Conservation (phyloP, 92 coral and sea anemone genomes). For the Chrysogorgia sp. region DNA sequence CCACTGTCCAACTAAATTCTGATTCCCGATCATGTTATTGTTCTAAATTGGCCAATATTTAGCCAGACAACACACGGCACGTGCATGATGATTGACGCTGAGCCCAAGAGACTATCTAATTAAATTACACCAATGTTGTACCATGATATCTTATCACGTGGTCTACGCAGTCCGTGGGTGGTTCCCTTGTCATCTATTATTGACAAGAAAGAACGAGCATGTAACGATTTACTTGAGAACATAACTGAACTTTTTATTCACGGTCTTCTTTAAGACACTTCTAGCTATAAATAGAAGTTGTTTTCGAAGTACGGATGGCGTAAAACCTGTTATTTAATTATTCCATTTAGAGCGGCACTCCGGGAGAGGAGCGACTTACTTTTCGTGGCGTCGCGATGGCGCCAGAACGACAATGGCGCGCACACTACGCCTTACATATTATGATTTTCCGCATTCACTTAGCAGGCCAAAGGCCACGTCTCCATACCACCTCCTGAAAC, state of each 20-base stretch:
- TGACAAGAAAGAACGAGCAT: not conserved
- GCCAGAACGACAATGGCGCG: slow-evolving; percentile 76
- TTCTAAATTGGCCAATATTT: slow-evolving; percentile 39
- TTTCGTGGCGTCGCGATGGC: slow-evolving; percentile 93
- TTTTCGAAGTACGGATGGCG: slow-evolving; percentile 11
- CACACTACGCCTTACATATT: slow-evolving; percentile 90
- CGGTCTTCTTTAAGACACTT: not conserved
- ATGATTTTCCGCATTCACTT: slow-evolving; percentile 51
- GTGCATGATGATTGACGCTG: slow-evolving; percentile 30
- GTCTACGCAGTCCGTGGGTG: slow-evolving; percentile 19
- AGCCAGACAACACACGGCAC: slow-evolving; percentile 39
- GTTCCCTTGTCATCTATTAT: slow-evolving; percentile 3
- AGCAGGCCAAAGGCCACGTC: slow-evolving; percentile 31
- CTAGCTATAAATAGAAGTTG: slow-evolving; percentile 1
- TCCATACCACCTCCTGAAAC: slow-evolving; percentile 28
- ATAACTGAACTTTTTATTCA: not conserved
- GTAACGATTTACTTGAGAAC: not conserved
- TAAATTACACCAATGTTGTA: slow-evolving; percentile 32
- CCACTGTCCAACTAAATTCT: not conserved
- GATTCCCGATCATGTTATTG: slow-evolving; percentile 38
- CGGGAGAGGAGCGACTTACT: slow-evolving; percentile 70
- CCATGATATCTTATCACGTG: slow-evolving; percentile 28
- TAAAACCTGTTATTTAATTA: slow-evolving; percentile 57
- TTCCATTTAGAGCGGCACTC: slow-evolving; percentile 76
- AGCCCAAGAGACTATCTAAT: slow-evolving; percentile 24